These are phyloP conservation scores for Pionites leucogaster DNA, from an alignment of 2,113 vertebrate genomes.

Conservation along the genomic window DNA sequence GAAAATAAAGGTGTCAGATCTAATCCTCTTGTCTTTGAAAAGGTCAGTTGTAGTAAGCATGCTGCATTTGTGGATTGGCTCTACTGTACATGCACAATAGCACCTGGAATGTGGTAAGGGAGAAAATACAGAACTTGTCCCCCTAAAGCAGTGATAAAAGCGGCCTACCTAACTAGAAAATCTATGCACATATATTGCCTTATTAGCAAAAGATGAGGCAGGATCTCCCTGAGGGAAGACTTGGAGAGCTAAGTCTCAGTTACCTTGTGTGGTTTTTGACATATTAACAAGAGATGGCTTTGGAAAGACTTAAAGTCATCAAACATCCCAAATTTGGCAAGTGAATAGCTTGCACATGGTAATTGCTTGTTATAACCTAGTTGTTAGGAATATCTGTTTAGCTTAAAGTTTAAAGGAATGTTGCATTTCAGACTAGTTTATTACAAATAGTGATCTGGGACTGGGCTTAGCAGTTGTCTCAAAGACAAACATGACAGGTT, in stretches of 20 bases:
- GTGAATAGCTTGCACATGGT: background rate
- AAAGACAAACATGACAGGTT: background rate
- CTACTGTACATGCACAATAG: background rate
- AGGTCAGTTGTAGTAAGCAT: background rate
- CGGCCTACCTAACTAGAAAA: background rate
- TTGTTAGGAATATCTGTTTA: background rate
- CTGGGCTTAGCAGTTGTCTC: background rate
- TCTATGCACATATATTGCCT: background rate
- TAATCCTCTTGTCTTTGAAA: background rate
- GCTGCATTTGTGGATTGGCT: background rate
- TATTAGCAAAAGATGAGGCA: background rate
- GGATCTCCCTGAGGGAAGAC: background rate
- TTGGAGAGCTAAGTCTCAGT: background rate
- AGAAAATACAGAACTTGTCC: background rate
- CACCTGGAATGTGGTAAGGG: background rate
- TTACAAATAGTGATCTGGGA: background rate
- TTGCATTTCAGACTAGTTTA: background rate
- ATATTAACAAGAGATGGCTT: background rate
- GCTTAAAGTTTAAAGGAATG: background rate
- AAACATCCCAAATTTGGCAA: background rate
- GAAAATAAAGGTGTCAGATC: too few relatives aligned
- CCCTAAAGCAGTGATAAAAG: background rate
- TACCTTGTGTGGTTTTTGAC: background rate
- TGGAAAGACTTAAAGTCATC: background rate
- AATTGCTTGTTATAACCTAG: background rate